Evolutionary conservation across 2,888 invertebrate genomes (phyloP).

Genomic region (Pyralis farinalis): DNA sequence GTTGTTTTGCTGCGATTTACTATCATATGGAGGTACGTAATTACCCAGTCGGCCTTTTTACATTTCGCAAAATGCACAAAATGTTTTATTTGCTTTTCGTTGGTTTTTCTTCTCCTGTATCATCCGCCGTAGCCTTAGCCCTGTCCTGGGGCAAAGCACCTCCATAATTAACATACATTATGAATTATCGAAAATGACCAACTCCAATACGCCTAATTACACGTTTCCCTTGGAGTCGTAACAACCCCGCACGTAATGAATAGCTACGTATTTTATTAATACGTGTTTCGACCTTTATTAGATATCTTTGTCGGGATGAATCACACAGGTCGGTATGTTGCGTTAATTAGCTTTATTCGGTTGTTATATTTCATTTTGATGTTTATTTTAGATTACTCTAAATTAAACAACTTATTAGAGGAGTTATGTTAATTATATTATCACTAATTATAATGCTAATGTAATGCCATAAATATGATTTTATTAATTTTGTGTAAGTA

Average conservation of each 20-base stretch:
- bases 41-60: too few species aligned
- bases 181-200: conserved; percentile 76
- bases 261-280: conserved; percentile 68
- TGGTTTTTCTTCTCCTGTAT: conserved; percentile 1
- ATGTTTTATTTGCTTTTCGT: conserved; percentile 10
- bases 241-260: conserved; percentile 53
- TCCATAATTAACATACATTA: conserved; percentile 79
- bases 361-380: conserved; percentile 24
- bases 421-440: not conserved
- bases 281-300: conserved; percentile 57
- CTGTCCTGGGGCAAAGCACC: conserved; percentile 57
- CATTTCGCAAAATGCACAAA: not conserved
- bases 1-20: too few species aligned
- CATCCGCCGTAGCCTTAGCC: conserved; percentile 22
- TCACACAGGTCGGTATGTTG: conserved; percentile 50
- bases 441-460: too few species aligned
- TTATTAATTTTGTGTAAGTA: too few species aligned
- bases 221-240: conserved; percentile 48
- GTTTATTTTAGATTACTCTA: conserved; percentile 7
- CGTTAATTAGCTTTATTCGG: conserved; percentile 52
- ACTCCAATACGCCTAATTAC: conserved; percentile 69
- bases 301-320: conserved; percentile 62
- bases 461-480: too few species aligned
- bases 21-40: too few species aligned
- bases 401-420: not conserved